These are phyloP conservation scores for Leuctra nigra DNA, from an alignment of 2,888 invertebrate genomes.

Conservation along the genomic window DNA sequence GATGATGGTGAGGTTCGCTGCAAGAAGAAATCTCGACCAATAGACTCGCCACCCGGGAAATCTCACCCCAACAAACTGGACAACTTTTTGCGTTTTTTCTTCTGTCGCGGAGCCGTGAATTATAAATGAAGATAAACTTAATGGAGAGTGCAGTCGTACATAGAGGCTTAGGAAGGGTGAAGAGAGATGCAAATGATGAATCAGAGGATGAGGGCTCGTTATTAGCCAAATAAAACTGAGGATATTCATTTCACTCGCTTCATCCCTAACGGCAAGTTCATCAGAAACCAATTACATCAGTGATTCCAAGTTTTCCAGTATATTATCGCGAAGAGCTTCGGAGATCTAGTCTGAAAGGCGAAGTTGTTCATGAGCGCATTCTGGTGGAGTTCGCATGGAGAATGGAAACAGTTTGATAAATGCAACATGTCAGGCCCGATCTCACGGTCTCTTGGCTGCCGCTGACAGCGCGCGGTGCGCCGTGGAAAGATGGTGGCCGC, in stretches of 20 bases:
- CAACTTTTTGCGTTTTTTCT: constrained; percentile 9
- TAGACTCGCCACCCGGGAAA: neutral
- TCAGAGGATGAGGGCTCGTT: neutral
- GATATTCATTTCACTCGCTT: too few species aligned
- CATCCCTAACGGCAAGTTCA: too few species aligned
- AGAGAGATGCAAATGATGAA: constrained; percentile 7
- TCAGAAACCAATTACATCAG: too few species aligned
- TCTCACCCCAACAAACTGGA: neutral
- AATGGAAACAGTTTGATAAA: too few species aligned
- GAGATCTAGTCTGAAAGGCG: too few species aligned
- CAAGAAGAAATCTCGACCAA: too few species aligned
- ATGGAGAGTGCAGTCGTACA: constrained; percentile 23
- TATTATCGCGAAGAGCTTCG: too few species aligned
- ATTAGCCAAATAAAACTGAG: constrained; percentile 2
- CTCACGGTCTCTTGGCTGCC: neutral
- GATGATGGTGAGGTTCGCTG: too few species aligned
- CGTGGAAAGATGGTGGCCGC: constrained; percentile 1
- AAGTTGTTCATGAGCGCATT: too few species aligned
- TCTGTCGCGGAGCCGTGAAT: constrained; percentile 17
- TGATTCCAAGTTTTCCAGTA: too few species aligned
- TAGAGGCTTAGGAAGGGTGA: constrained; percentile 3
- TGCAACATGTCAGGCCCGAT: too few species aligned
- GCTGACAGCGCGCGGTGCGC: neutral
- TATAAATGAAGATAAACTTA: constrained; percentile 28
- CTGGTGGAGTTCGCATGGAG: too few species aligned